Conservation (phyloP, 2,113 vertebrate genomes). For the Sialia sialis region DNA sequence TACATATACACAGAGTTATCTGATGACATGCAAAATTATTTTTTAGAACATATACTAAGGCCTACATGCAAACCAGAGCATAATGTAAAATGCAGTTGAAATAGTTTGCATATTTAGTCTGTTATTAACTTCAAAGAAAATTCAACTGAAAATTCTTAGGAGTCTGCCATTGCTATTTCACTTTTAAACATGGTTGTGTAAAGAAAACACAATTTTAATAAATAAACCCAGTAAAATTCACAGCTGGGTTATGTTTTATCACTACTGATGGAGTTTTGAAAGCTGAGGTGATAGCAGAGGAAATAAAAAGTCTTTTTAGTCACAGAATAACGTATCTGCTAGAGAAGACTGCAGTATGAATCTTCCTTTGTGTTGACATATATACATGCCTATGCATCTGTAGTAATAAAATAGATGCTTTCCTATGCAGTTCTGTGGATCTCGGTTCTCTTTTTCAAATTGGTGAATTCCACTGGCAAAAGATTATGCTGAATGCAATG, state of each 20-base stretch:
- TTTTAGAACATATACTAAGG: not conserved
- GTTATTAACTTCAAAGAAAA: not conserved
- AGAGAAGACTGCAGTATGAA: not conserved
- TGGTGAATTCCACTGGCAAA: not conserved
- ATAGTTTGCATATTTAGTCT: not conserved
- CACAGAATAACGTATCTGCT: not conserved
- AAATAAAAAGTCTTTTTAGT: slow-evolving; percentile 30
- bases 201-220: slow-evolving; percentile 7
- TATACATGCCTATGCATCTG: not conserved
- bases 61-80: not conserved
- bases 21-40: not conserved
- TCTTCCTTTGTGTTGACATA: slow-evolving; percentile 21
- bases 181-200: not conserved
- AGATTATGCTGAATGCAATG: not conserved
- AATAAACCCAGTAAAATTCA: slow-evolving; percentile 10
- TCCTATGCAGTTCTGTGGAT: not conserved
- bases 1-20: not conserved
- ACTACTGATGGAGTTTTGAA: not conserved
- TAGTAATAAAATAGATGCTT: slow-evolving; percentile 36
- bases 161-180: not conserved
- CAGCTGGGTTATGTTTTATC: not conserved
- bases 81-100: not conserved
- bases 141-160: not conserved
- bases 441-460: slow-evolving; percentile 34
- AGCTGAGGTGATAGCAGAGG: not conserved